Conservation (phyloP, 2,797 vertebrate species). For the Sebastes vulpes region DNA sequence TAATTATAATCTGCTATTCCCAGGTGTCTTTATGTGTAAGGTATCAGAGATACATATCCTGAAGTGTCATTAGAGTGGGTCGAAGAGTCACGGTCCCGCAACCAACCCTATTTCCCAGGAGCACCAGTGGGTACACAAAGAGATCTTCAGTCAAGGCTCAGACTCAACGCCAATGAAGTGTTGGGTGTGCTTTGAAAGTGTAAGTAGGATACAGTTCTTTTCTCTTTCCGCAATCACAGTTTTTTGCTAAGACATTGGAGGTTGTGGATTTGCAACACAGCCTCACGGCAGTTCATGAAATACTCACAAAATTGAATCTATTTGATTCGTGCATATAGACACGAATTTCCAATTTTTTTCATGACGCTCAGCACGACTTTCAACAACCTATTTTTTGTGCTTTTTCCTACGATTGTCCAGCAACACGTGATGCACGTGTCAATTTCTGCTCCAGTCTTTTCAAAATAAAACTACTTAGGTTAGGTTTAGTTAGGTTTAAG, state of each 20-base stretch:
- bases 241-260: not conserved
- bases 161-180: not conserved
- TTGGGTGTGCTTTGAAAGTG: conserved; percentile 35
- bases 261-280: not conserved
- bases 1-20: conserved; percentile 68
- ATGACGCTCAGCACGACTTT: too few species aligned
- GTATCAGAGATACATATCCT: conserved; percentile 2
- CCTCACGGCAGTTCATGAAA: too few species aligned
- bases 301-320: too few species aligned
- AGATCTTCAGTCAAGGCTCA: conserved; percentile 5
- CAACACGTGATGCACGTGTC: too few species aligned
- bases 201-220: conserved; percentile 1
- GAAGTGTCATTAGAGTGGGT: conserved; percentile 24
- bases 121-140: conserved; percentile 1
- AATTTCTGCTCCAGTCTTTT: too few species aligned
- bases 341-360: too few species aligned
- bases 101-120: conserved; percentile 15
- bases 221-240: not conserved
- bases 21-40: conserved; percentile 50
- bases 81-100: not conserved
- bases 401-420: too few species aligned
- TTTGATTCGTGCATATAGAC: too few species aligned
- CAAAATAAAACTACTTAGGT: too few species aligned
- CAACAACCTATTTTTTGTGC: too few species aligned
- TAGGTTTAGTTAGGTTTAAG: too few species aligned